Evolutionary conservation across 2,888 invertebrate genomes (phyloP).

Genomic region (Monopis laevigella): DNA sequence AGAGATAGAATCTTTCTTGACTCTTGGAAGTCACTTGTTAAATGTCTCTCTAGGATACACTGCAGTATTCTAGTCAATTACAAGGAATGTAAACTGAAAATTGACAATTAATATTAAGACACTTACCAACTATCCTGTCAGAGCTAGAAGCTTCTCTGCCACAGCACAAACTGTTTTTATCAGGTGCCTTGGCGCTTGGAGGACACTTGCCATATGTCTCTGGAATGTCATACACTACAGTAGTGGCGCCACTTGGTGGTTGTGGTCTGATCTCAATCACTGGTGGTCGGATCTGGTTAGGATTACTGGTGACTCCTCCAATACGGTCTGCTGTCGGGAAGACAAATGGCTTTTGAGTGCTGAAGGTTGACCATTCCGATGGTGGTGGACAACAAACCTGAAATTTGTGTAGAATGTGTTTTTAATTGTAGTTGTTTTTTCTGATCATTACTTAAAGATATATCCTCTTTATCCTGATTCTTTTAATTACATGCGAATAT

Average conservation of each 20-base stretch:
- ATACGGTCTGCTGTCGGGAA: slow-evolving; percentile 17
- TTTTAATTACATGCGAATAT: too few relatives aligned
- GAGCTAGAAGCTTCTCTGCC: slow-evolving; percentile 15
- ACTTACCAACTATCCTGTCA: slow-evolving; percentile 17
- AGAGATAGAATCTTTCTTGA: too few relatives aligned
- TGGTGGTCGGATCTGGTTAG: slow-evolving; percentile 7
- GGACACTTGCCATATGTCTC: slow-evolving; percentile 14
- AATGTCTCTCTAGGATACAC: too few relatives aligned
- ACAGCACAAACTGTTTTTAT: slow-evolving; percentile 18
- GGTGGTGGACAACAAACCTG: slow-evolving; percentile 26
- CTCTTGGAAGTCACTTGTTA: too few relatives aligned
- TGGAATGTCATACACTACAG: background rate
- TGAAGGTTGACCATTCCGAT: slow-evolving; percentile 20
- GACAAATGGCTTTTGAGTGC: slow-evolving; percentile 14
- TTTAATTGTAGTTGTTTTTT: too few relatives aligned
- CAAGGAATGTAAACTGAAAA: too few relatives aligned
- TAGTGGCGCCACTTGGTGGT: background rate
- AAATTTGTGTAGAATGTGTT: too few relatives aligned
- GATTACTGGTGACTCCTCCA: slow-evolving; percentile 1
- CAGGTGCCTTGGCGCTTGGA: slow-evolving; percentile 16
- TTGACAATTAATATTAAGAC: too few relatives aligned
- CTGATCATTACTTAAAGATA: too few relatives aligned
- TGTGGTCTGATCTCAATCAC: background rate
- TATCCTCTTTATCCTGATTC: too few relatives aligned
- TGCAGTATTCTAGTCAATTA: too few relatives aligned